These are phyloP conservation scores for Poeciliopsis turneri DNA, from an alignment of 2,797 vertebrate species.

Conservation along the genomic window DNA sequence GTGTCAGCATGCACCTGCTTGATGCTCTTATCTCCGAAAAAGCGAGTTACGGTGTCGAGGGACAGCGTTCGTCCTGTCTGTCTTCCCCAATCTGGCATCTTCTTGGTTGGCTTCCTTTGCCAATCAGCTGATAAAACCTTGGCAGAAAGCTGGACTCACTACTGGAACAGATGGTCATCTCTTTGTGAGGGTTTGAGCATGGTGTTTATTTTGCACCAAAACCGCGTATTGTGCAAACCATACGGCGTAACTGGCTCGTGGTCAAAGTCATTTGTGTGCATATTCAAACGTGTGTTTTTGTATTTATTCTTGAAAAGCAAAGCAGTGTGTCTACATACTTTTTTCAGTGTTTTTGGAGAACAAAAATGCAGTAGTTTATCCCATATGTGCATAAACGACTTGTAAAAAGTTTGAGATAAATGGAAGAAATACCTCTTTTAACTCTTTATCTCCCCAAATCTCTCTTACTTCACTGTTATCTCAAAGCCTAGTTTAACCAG, in stretches of 20 bases:
- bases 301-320: conserved; percentile 2
- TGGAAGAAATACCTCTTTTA: conserved; percentile 19
- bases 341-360: conserved; percentile 48
- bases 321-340: conserved; percentile 21
- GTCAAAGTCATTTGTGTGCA: conserved; percentile 42
- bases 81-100: conserved; percentile 38
- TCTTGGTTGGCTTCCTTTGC: conserved; percentile 42
- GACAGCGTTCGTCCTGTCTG: conserved; percentile 37
- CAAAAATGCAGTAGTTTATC: conserved; percentile 24
- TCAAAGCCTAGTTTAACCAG: background rate
- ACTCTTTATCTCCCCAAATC: background rate
- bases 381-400: conserved; percentile 40
- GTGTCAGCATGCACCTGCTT: conserved; percentile 12
- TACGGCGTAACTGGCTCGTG: conserved; percentile 52
- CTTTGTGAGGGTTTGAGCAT: conserved; percentile 34
- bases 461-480: background rate
- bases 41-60: conserved; percentile 33
- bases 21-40: conserved; percentile 16
- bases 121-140: conserved; percentile 70
- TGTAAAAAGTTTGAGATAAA: conserved; percentile 32
- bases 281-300: conserved; percentile 32
- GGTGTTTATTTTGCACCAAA: conserved; percentile 62
- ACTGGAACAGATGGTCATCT: conserved; percentile 69
- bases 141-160: conserved; percentile 60
- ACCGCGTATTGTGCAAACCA: conserved; percentile 64